Evolutionary conservation across 2,797 vertebrate genomes (phyloP), one percentile per base, ranked within the genome.

Genomic region (Muraenolepis orangiensis): DNA sequence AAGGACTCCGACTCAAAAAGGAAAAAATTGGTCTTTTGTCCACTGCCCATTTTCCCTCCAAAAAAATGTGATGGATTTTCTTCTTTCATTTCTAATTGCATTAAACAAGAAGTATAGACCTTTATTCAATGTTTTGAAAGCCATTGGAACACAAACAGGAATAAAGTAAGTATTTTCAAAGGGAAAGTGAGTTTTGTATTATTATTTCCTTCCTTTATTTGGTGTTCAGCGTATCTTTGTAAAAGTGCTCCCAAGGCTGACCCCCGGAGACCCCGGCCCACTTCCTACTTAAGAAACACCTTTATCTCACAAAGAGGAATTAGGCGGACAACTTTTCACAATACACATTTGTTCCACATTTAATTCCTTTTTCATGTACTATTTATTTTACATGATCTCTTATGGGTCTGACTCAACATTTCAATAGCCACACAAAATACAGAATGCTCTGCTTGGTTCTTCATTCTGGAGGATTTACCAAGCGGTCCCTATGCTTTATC

Each of bases 1-100:
- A 92, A 93, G 91, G 92, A 90, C 90, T 91, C 82, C 80, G 51
- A 86, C 51, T 87, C 76, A 88, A 86, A 88, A 77, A 80, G 71
- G 72, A 75, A 84, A 88, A 90, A 87, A 90, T 77, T 85, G 80
- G 72, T 83, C 87, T 90, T 92, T 91, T 91, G 90, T 91, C 87
- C 86, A 81, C 85, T 84, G 77, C 86, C 87, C 80, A 82, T 90
- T 88, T 89, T 86, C 80, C 83, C n/a, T n/a, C 81, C 76, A 85
- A 84, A 89, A 61, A 87, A 83, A 71, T 80, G 76, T 81, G 85
- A 86, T 86, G 83, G 83, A 85, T 85, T 79, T n/a, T 88, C 77
- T 81, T 77, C 75, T 87, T 82, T 84, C 72, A 77, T 74, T 80
- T 87, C 78, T 83, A 90, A 87, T 90, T 90, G 86, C 87, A 86